Conservation (phyloP, 2,113 vertebrate genomes). For the Bufo gargarizans region DNA sequence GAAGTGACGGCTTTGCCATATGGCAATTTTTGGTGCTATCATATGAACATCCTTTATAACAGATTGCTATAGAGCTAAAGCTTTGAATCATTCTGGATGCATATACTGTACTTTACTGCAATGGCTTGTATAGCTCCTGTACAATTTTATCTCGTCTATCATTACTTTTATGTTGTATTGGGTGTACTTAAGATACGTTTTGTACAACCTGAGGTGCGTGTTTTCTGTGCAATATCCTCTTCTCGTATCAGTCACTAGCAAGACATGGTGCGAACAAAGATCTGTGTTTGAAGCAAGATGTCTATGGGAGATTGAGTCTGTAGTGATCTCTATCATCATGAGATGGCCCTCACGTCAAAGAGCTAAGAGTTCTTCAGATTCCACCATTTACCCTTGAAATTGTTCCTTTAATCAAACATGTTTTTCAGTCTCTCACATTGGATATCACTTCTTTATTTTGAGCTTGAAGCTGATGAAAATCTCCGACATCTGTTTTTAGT, state of each 20-base stretch:
- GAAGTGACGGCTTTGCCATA: background rate
- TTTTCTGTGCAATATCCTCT: background rate
- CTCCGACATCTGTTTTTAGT: conserved; percentile 55
- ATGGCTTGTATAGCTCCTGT: background rate
- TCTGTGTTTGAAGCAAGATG: conserved; percentile 23
- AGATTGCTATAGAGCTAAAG: background rate
- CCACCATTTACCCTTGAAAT: background rate
- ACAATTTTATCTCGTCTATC: background rate
- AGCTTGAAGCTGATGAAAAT: conserved; percentile 47
- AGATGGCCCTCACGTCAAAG: conserved; percentile 11
- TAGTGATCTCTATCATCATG: background rate
- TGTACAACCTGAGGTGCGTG: background rate
- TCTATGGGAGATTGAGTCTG: conserved; percentile 5
- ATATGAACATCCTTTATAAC: background rate
- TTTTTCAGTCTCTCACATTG: conserved; percentile 24
- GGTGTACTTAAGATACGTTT: background rate
- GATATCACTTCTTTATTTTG: conserved; percentile 45
- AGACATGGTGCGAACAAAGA: background rate
- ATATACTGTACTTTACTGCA: background rate
- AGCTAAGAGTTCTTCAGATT: conserved; percentile 4
- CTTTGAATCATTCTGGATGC: background rate
- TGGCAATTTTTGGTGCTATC: background rate
- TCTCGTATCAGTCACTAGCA: background rate
- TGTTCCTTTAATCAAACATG: conserved; percentile 25
- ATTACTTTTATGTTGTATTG: background rate